Evolutionary conservation across 2,797 vertebrate genomes (phyloP), one percentile per base, ranked within the genome.

Genomic region (Anguilla megastoma): DNA sequence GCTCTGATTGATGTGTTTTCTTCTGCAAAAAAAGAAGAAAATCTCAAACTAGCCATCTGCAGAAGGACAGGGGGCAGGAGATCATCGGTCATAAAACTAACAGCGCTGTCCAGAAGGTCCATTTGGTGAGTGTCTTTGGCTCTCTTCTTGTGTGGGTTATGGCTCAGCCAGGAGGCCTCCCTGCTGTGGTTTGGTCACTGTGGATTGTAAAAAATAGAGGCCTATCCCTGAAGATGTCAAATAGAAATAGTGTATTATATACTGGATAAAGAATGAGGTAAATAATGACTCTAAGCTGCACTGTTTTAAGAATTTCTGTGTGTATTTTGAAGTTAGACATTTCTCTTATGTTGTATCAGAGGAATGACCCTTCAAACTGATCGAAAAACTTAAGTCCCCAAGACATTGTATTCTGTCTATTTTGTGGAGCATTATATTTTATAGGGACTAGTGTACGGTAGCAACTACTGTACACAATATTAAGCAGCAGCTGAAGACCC

Each of bases 1-100:
- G 4, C 74, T 79, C 36, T 79, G 74, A 79, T 79, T 79, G 71
- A 76, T 76, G 71, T 36, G 71, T 76, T 33, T 76, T 76, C 71
- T 4, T 76, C 71, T 36, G 33, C 10, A 30, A 66, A n/a, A 30
- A 36, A 36, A 18, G 27, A 33, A 74, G 69, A 30, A 74, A 30
- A 74, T 74, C 69, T 74, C 27, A 33, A 30, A 27, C 69, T 14
- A 71, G 69, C 69, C 69, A 30, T 74, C 69, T 74, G 14, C 30
- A 33, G 69, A 74, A 30, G 69, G 30, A 74, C 69, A 30, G 30
- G 69, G 69, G 69, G 30, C 74, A 79, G 74, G 74, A 79, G 36
- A 45, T 74, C 69, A 74, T 45, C 30, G 33, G 74, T 41, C 36
- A 79, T 79, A 79, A 79, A 79, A 79, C 8, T 45, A 79, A 41